Conservation (phyloP, 2,113 vertebrate genomes). For the Gobius niger region DNA sequence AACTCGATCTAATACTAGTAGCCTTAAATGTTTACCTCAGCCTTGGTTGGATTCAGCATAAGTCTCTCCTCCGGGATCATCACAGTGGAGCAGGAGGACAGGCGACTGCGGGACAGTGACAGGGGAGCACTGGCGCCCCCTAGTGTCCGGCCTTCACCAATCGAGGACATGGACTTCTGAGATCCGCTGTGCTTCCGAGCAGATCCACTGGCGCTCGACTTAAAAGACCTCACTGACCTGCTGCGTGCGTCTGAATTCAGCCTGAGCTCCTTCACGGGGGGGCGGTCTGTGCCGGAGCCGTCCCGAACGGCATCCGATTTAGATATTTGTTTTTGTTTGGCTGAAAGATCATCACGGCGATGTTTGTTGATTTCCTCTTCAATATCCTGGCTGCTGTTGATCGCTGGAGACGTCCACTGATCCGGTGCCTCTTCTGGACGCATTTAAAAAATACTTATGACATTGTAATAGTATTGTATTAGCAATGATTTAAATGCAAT, state of each 20-base stretch:
- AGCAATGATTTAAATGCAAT: neutral
- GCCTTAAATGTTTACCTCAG: conserved; percentile 32
- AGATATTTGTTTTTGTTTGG: neutral
- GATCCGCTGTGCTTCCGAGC: conserved; percentile 9
- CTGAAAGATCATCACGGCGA: neutral
- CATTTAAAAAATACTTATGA: neutral
- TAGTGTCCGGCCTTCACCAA: neutral
- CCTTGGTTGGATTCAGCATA: conserved; percentile 41
- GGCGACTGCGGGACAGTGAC: conserved; percentile 20
- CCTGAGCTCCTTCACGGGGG: neutral
- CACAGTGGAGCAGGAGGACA: conserved; percentile 44
- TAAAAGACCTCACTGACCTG: conserved; percentile 22
- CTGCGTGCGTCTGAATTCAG: neutral
- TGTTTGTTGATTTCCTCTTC: conserved; percentile 3
- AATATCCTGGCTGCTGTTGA: neutral
- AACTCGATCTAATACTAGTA: neutral
- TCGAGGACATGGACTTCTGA: conserved; percentile 16
- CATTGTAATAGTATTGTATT: neutral
- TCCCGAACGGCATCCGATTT: neutral
- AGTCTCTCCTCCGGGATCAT: conserved; percentile 50
- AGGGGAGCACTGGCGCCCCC: neutral
- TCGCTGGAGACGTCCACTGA: neutral
- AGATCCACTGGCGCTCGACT: conserved; percentile 10
- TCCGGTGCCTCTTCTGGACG: neutral
- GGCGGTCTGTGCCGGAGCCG: neutral